Evolutionary conservation across 2,113 vertebrate genomes (phyloP).

Genomic region (Sturnira hondurensis): DNA sequence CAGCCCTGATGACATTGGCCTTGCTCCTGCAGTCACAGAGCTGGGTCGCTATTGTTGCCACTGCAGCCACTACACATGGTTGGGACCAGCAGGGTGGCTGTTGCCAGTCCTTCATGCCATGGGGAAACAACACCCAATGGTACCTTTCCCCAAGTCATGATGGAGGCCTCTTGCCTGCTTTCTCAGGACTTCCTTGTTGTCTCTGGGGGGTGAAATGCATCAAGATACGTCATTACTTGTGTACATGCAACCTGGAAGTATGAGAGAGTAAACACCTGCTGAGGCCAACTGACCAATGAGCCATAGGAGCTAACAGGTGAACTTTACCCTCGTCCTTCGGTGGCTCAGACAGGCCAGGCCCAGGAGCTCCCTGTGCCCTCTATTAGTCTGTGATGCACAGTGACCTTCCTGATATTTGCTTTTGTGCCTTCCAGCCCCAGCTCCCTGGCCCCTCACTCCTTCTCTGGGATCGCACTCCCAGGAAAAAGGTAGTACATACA

Average conservation of each 20-base stretch:
- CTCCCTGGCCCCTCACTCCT: background rate
- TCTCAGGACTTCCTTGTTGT: background rate
- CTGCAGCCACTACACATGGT: background rate
- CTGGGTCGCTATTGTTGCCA: background rate
- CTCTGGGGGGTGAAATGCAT: background rate
- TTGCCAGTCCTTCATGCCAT: too few relatives aligned
- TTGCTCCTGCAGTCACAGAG: background rate
- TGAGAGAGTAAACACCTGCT: too few relatives aligned
- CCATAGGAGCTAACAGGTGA: background rate
- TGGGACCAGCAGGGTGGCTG: background rate
- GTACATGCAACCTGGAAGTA: background rate
- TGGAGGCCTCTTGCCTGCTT: background rate
- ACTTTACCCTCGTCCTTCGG: background rate
- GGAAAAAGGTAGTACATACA: background rate
- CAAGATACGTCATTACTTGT: too few relatives aligned
- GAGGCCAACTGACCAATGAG: background rate
- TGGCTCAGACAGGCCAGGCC: background rate
- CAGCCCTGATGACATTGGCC: background rate
- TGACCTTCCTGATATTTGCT: background rate
- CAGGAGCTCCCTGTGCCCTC: fast-evolving
- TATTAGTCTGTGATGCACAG: background rate
- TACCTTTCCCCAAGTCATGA: background rate
- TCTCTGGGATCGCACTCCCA: background rate
- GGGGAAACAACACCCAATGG: background rate
- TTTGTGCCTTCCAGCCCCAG: background rate